Percentiles rank a stretch among this genome's conserved stretches.
These are phyloP conservation scores for Aptenodytes patagonicus DNA, from an alignment of 2,113 vertebrate genomes.

Conservation along the genomic window DNA sequence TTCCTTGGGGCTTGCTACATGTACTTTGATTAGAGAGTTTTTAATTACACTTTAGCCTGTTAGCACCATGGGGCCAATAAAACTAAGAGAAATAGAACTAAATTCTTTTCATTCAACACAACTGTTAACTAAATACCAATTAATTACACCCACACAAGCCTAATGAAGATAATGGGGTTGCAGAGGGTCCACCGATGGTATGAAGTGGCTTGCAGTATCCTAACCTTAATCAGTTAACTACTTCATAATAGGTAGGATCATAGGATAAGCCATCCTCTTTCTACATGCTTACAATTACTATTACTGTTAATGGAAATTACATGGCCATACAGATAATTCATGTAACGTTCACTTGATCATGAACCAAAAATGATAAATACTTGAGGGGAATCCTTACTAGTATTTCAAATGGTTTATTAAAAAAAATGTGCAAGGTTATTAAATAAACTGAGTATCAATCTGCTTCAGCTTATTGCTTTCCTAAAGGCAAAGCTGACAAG, in stretches of 20 bases:
- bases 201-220: conserved; percentile 54
- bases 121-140: conserved; percentile 63
- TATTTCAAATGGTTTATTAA: neutral
- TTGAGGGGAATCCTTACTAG: neutral
- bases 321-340: neutral
- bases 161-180: conserved; percentile 70
- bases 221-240: conserved; percentile 68
- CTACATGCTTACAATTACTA: conserved; percentile 33
- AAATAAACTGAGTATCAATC: neutral
- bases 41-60: conserved; percentile 56
- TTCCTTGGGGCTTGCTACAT: neutral
- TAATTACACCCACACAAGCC: conserved; percentile 62
- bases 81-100: conserved; percentile 62
- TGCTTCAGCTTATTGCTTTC: neutral
- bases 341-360: neutral
- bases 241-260: conserved; percentile 52
- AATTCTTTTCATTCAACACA: conserved; percentile 58
- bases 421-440: neutral
- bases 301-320: conserved; percentile 58
- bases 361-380: neutral
- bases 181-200: conserved; percentile 43
- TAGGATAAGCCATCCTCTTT: conserved; percentile 53
- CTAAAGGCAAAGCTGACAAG: neutral
- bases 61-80: conserved; percentile 54
- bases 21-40: conserved; percentile 46